These are phyloP conservation scores for Mesocricetus auratus DNA, from an alignment of 2,113 vertebrate genomes.

Conservation along the genomic window DNA sequence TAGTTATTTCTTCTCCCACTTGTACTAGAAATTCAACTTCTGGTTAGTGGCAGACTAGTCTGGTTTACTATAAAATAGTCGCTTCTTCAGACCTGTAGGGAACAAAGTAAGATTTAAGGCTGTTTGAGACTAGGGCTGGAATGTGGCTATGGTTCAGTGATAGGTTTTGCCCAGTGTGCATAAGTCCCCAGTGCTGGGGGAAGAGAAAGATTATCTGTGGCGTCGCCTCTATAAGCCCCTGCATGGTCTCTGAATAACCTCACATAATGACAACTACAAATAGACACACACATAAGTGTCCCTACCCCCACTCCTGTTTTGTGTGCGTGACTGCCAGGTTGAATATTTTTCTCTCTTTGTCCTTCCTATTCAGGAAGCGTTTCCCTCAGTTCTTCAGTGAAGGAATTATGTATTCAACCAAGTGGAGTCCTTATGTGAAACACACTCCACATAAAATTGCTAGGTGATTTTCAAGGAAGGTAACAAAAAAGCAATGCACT, in stretches of 20 bases:
- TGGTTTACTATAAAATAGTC: slow-evolving; percentile 37
- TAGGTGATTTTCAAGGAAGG: slow-evolving; percentile 56
- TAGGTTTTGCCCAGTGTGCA: not conserved
- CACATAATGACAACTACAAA: not conserved
- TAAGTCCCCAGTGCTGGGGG: not conserved
- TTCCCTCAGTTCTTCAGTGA: slow-evolving; percentile 22
- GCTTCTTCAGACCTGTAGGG: slow-evolving; percentile 19
- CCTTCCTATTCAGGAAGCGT: slow-evolving; percentile 2
- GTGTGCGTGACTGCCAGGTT: slow-evolving; percentile 33
- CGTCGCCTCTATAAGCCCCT: not conserved
- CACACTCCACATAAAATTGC: slow-evolving; percentile 24
- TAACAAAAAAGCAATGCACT: slow-evolving; percentile 21
- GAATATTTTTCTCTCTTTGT: slow-evolving; percentile 30
- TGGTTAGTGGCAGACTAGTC: not conserved
- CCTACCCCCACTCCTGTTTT: not conserved
- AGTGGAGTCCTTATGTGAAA: slow-evolving; percentile 13
- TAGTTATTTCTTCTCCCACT: not conserved
- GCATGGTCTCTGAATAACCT: not conserved
- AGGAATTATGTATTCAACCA: slow-evolving; percentile 36
- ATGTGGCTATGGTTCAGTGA: not conserved
- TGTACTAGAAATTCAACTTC: slow-evolving; percentile 19
- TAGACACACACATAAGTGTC: not conserved
- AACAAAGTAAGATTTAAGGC: slow-evolving; percentile 3
- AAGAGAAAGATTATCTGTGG: not conserved
- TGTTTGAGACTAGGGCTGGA: not conserved